Evolutionary conservation across 2,888 invertebrate species (phyloP).

Genomic region (Microctonus aethiopoides): DNA sequence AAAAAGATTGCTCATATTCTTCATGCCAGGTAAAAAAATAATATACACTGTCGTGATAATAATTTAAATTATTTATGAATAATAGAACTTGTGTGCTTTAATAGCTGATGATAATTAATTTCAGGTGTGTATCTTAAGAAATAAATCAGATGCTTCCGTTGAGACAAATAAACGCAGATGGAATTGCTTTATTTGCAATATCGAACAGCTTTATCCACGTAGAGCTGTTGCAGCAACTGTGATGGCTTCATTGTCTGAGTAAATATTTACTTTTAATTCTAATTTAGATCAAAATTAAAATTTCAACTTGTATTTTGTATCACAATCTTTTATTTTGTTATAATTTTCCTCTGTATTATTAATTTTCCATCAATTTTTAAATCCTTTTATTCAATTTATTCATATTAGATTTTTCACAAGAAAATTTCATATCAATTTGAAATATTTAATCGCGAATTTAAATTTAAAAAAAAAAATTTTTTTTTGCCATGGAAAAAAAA

Average conservation of each 20-base stretch:
- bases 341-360: background rate
- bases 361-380: background rate
- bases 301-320: conserved; percentile 30
- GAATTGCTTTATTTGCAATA: conserved; percentile 9
- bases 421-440: background rate
- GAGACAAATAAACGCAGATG: background rate
- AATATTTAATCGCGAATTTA: background rate
- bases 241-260: conserved; percentile 26
- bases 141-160: background rate
- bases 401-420: too few relatives aligned
- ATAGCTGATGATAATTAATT: background rate
- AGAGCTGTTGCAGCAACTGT: conserved; percentile 1
- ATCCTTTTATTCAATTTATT: background rate
- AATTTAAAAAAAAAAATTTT: background rate
- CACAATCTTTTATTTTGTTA: conserved; percentile 4
- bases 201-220: conserved; percentile 3
- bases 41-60: too few relatives aligned
- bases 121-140: conserved; percentile 1
- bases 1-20: background rate
- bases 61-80: background rate
- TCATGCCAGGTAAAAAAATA: background rate
- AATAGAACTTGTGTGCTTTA: background rate
- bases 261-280: conserved; percentile 47
- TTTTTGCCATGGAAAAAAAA: background rate
- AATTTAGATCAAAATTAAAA: conserved; percentile 22